These are phyloP conservation scores for Akabosia matsudoensis DNA, from an alignment of 1,140 invertebrate species.

Conservation along the genomic window DNA sequence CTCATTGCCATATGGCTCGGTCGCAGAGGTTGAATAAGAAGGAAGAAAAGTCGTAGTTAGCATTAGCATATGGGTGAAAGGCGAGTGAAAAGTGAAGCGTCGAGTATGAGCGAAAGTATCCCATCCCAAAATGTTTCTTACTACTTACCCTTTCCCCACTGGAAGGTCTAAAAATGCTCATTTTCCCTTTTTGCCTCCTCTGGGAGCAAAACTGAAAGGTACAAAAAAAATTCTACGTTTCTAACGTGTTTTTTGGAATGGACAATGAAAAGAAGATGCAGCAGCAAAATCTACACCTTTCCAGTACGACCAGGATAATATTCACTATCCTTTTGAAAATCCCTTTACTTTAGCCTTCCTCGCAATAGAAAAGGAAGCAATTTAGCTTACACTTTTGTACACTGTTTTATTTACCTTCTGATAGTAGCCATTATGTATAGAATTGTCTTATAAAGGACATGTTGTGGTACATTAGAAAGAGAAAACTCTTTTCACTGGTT, in stretches of 20 bases:
- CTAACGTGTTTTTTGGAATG: background rate
- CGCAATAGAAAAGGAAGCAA: background rate
- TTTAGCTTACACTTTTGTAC: background rate
- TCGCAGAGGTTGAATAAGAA: background rate
- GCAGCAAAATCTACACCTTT: no score
- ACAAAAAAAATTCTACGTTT: background rate
- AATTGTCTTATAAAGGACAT: background rate
- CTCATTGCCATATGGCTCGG: background rate
- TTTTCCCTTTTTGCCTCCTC: background rate
- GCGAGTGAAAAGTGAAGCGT: background rate
- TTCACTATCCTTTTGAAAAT: no score
- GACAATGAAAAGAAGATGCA: no score
- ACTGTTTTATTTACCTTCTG: background rate
- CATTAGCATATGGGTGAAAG: background rate
- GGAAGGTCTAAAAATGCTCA: background rate
- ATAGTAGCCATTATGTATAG: background rate
- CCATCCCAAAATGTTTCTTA: background rate
- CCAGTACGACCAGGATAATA: no score
- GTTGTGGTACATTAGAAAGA: background rate
- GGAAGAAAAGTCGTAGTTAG: background rate
- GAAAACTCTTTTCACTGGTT: no score
- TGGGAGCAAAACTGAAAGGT: background rate
- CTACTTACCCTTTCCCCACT: background rate
- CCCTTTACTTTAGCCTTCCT: background rate
- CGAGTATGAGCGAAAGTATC: background rate